Conservation (phyloP, 2,113 vertebrate genomes). For the Aix galericulata region DNA sequence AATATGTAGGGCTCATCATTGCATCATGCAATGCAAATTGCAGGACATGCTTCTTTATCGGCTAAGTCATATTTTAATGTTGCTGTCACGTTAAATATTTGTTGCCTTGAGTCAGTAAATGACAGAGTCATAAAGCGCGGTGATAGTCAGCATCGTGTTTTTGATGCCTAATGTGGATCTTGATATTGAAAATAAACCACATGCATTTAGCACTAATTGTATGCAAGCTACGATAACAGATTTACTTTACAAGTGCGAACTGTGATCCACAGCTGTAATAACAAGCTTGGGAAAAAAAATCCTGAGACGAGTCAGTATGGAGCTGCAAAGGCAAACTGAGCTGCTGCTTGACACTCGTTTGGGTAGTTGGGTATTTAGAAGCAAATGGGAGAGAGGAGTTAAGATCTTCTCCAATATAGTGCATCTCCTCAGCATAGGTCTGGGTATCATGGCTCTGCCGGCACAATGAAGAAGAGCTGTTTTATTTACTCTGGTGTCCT, state of each 20-base stretch:
- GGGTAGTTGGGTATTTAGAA: conserved; percentile 8
- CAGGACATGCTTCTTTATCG: conserved; percentile 21
- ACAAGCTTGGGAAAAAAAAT: conserved; percentile 21
- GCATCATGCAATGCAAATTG: conserved; percentile 19
- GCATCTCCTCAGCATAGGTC: neutral
- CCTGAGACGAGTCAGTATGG: conserved; percentile 5
- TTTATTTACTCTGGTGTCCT: neutral
- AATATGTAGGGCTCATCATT: neutral
- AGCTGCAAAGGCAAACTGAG: conserved; percentile 25
- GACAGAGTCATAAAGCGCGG: conserved; percentile 63
- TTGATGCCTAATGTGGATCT: conserved; percentile 49
- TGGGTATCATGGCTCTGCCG: neutral
- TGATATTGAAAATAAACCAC: conserved; percentile 68
- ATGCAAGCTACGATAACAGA: conserved; percentile 54
- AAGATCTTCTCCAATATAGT: neutral
- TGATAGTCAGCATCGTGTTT: conserved; percentile 63
- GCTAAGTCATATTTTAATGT: conserved; percentile 48
- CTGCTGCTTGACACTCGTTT: conserved; percentile 7
- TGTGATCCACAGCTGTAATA: conserved; percentile 69
- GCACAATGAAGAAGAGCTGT: neutral
- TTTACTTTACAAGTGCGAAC: conserved; percentile 69
- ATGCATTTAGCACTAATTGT: conserved; percentile 70
- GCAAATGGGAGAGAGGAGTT: neutral
- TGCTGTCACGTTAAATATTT: conserved; percentile 70
- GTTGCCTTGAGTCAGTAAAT: conserved; percentile 57